These are phyloP conservation scores for Amiota communis DNA, from an alignment of 2,888 invertebrate species.

Conservation along the genomic window DNA sequence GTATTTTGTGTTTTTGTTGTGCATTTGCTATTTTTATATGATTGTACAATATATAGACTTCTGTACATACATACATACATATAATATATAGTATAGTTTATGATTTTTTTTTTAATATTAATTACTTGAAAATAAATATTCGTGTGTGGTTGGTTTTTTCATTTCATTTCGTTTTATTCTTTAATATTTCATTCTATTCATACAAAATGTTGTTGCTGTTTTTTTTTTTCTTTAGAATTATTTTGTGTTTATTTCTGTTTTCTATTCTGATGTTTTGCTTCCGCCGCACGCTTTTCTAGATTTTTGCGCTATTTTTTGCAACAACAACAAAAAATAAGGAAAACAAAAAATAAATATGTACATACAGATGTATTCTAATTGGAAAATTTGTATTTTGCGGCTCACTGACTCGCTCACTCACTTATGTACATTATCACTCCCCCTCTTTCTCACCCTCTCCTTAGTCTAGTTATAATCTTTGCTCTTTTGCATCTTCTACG, in stretches of 20 bases:
- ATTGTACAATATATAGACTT: too few species aligned
- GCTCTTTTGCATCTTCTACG: too few species aligned
- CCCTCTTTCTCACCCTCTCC: too few species aligned
- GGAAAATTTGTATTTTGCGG: background rate
- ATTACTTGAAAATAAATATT: conserved; percentile 22
- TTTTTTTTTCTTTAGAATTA: conserved; percentile 12
- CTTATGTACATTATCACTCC: too few species aligned
- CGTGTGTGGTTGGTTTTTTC: conserved; percentile 14
- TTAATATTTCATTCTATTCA: background rate
- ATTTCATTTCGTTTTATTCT: background rate
- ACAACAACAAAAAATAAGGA: too few species aligned
- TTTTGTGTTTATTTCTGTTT: conserved; percentile 15
- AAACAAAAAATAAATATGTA: background rate
- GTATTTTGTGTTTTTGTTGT: background rate
- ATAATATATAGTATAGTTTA: background rate
- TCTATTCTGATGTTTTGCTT: background rate
- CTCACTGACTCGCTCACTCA: too few species aligned
- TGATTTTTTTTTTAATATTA: background rate
- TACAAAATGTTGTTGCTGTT: background rate
- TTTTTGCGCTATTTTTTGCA: background rate
- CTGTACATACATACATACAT: too few species aligned
- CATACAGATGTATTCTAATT: background rate
- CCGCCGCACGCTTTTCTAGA: background rate
- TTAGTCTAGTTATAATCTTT: too few species aligned
- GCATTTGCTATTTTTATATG: background rate